Conservation (phyloP, 2,113 vertebrate genomes). For the Podarcis muralis region DNA sequence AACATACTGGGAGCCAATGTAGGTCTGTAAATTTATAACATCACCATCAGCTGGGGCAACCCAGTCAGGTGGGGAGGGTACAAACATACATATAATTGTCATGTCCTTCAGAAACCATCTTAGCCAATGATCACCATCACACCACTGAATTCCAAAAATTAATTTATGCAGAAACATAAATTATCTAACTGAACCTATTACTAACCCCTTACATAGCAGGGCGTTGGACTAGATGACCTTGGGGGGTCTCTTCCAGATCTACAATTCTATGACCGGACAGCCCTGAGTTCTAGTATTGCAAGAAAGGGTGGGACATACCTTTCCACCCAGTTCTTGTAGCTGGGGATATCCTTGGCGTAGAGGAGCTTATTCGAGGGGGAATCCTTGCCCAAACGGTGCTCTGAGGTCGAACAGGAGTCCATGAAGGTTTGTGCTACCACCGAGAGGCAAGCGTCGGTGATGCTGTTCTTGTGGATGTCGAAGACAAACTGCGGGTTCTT, state of each 20-base stretch:
- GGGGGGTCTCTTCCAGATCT: background rate
- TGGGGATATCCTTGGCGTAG: conserved; percentile 99
- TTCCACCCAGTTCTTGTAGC: conserved; percentile 99
- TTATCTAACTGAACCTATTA: background rate
- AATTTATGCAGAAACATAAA: background rate
- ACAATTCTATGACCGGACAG: background rate
- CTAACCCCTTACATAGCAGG: background rate
- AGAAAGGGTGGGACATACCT: conserved; percentile 79
- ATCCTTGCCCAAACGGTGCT: conserved; percentile 97
- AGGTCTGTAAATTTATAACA: too few species aligned
- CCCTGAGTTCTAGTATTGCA: background rate
- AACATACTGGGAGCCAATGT: too few species aligned
- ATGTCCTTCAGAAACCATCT: too few species aligned
- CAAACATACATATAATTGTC: too few species aligned
- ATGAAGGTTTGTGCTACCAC: conserved; percentile 99
- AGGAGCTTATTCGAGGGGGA: conserved; percentile 98
- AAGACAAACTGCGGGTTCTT: conserved; percentile 99
- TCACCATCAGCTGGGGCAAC: too few species aligned
- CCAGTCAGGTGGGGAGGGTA: too few species aligned
- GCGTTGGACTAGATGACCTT: background rate
- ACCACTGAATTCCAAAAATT: background rate
- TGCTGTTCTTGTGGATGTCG: conserved; percentile 99
- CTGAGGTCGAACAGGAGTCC: conserved; percentile 98
- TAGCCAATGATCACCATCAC: too few species aligned
- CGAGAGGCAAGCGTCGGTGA: conserved; percentile 96